These are phyloP conservation scores for Hylia prasina DNA, from an alignment of 2,113 vertebrate species.

Conservation along the genomic window DNA sequence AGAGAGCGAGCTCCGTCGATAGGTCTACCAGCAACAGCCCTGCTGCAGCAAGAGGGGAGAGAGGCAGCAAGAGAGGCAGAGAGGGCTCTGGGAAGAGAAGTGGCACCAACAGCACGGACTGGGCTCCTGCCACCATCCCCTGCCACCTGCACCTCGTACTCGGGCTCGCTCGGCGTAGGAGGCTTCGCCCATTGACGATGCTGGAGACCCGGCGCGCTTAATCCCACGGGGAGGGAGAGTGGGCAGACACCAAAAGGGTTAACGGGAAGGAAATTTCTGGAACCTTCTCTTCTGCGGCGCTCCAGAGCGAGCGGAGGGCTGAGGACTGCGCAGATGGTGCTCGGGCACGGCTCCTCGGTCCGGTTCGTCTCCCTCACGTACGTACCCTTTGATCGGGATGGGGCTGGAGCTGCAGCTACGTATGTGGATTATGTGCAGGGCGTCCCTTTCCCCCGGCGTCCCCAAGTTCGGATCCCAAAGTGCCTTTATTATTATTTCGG, in stretches of 20 bases:
- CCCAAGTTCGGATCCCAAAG: neutral
- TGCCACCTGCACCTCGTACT: neutral
- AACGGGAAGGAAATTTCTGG: slow-evolving; percentile 82
- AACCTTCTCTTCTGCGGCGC: slow-evolving; percentile 80
- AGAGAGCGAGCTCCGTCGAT: slow-evolving; percentile 77
- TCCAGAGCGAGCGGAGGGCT: slow-evolving; percentile 62
- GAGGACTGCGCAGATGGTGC: slow-evolving; percentile 70
- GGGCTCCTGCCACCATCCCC: slow-evolving; percentile 46
- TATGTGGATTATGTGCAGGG: slow-evolving; percentile 40
- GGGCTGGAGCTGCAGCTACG: slow-evolving; percentile 43
- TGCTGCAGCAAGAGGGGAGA: slow-evolving; percentile 83
- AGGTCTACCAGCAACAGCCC: slow-evolving; percentile 85
- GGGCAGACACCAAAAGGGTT: slow-evolving; percentile 76
- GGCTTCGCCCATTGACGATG: slow-evolving; percentile 76
- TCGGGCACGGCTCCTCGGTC: slow-evolving; percentile 64
- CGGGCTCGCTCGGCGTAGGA: slow-evolving; percentile 34
- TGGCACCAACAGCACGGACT: slow-evolving; percentile 69
- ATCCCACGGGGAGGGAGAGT: slow-evolving; percentile 63
- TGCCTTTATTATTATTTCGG: slow-evolving; percentile 31
- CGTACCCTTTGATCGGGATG: slow-evolving; percentile 64
- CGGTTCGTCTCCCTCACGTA: slow-evolving; percentile 69
- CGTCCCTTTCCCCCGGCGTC: slow-evolving; percentile 33
- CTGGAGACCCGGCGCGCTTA: slow-evolving; percentile 77
- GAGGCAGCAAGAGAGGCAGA: slow-evolving; percentile 71
- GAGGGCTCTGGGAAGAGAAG: slow-evolving; percentile 66